Percentiles rank a stretch among this genome's conserved stretches.
These are phyloP conservation scores for Hyperoplus immaculatus DNA, from an alignment of 2,797 vertebrate species.

Conservation along the genomic window DNA sequence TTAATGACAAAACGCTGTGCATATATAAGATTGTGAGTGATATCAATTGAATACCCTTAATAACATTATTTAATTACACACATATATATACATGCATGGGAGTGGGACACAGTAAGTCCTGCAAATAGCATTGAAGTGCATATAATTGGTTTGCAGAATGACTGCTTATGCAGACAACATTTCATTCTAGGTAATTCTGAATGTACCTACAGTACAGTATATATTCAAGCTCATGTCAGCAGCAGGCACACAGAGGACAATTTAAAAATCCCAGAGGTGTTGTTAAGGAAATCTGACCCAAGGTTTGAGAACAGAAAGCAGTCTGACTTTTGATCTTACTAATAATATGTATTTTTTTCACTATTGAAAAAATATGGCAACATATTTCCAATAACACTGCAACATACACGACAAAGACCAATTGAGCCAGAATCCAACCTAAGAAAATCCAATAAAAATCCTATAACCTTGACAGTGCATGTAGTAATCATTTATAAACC, in stretches of 20 bases:
- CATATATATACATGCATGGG: neutral
- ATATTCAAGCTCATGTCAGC: constrained; percentile 17
- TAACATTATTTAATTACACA: constrained; percentile 11
- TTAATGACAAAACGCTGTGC: constrained; percentile 41
- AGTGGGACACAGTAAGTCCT: constrained; percentile 13
- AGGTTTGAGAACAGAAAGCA: constrained; percentile 14
- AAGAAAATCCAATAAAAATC: constrained; percentile 69
- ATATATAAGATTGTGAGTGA: constrained; percentile 43
- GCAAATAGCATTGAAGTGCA: constrained; percentile 21
- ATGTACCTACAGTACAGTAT: neutral
- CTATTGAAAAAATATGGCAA: constrained; percentile 3
- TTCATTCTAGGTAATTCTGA: constrained; percentile 2
- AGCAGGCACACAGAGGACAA: constrained; percentile 32
- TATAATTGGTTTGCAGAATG: constrained; percentile 11
- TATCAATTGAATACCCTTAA: constrained; percentile 38
- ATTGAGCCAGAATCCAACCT: constrained; percentile 57
- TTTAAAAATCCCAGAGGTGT: constrained; percentile 15
- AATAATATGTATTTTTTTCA: constrained; percentile 9
- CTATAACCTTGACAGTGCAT: constrained; percentile 74
- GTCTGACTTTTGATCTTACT: constrained; percentile 4
- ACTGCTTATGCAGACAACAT: neutral
- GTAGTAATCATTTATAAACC: constrained; percentile 71
- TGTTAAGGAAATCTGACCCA: constrained; percentile 23
- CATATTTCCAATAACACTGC: constrained; percentile 28
- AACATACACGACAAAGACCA: constrained; percentile 53